Base-by-base conservation (phyloP, 1,140 invertebrate genomes). In the Andricus grossulariae region DNA sequence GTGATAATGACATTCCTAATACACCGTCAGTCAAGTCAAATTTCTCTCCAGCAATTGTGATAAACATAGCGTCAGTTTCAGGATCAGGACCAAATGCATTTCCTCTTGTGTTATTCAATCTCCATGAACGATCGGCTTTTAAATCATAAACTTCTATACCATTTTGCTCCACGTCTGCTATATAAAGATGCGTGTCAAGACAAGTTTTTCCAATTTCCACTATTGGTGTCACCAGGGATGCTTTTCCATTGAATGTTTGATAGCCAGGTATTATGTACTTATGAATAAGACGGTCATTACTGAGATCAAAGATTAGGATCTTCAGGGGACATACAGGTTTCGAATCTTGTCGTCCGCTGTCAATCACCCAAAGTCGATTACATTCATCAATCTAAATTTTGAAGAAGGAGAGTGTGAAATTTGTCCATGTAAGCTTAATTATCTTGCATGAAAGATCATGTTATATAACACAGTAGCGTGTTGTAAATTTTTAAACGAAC, bases 321-420 rank as follows among this genome's bases (percentile, higher is more conserved):
- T 94, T 93, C 7, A 92, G 85, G 0, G 91, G 92, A 79, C 93
- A 94, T 18, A 90, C 79, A 16, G 91, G 79, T 1, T 85, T 83
- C 1, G 86, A 84, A 3, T 87, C 86, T 8, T 90, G 90, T 72
- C 92, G 91, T 12, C 93, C 93, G 0, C 90, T 82, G 78, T 94
- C 93, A 85, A 93, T 91, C 16, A 93, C 90, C 93, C 93, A 94
- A 49, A 94, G 85, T 50, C 93, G 92, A 82, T 93, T 89, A 85
- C 93, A 94, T 78, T 92, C 91, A 82, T 94, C 93, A 60, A 93
- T 93, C 94, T 86, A 77, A 79, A 74, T 82, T 73, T 79, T 55
- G 71, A 81, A 39, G 15, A 45, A 39, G 32, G 32, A 16, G 25
- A 66, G 6, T 60, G 21, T n/a, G 5, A 32, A 39, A 66, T 45